Conservation (phyloP, 2,888 invertebrate species). For the Pyrrhosoma nymphula region DNA sequence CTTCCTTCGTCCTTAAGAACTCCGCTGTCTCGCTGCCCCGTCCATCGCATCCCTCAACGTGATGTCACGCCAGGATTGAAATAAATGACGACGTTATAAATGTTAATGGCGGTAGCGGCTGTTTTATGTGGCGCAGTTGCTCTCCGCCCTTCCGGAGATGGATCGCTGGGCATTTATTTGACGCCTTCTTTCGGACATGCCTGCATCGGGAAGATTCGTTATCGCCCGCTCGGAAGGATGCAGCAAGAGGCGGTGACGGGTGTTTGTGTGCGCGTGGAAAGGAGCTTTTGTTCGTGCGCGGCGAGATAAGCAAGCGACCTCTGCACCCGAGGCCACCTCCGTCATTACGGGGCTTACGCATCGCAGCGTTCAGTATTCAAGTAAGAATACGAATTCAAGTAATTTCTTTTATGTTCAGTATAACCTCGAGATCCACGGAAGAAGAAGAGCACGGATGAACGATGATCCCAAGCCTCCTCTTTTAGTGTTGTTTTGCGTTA, state of each 20-base stretch:
- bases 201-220: neutral
- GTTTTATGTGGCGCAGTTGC: neutral
- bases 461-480: neutral
- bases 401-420: neutral
- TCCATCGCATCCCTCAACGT: neutral
- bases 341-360: neutral
- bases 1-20: neutral
- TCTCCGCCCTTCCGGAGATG: neutral
- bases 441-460: neutral
- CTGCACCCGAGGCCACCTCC: neutral
- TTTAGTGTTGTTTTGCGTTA: no score
- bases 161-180: neutral
- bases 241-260: neutral
- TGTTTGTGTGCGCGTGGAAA: neutral
- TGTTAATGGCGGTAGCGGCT: neutral
- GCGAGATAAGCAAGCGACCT: neutral
- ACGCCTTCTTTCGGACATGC: neutral
- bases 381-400: no score
- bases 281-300: neutral
- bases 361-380: neutral
- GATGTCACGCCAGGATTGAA: neutral
- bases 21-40: neutral
- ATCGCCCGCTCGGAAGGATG: neutral
- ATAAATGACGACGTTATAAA: constrained; percentile 13
- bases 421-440: neutral